Evolutionary conservation across 2,113 vertebrate species (phyloP), one percentile per base, ranked within the genome.

Genomic region (Ancistrus triradiatus): DNA sequence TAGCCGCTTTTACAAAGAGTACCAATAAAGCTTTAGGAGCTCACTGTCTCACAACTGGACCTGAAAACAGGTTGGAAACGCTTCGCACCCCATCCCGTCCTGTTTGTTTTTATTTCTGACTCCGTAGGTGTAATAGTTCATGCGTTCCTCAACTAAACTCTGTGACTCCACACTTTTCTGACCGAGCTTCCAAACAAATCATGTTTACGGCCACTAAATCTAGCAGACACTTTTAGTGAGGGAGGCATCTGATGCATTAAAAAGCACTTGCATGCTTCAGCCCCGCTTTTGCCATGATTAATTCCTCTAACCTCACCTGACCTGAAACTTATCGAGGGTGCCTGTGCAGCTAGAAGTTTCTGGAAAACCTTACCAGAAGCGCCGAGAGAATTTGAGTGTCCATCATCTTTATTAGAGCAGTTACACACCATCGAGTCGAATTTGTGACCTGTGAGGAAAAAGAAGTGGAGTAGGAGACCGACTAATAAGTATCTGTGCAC

Each of bases 141-240:
- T n/a, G n/a, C n/a, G n/a, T n/a, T n/a, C n/a, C n/a, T n/a, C n/a
- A n/a, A n/a, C n/a, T n/a, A n/a, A n/a, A n/a, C n/a, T n/a, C n/a
- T n/a, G 38, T 25, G 22, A 61, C 58, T 67, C 47, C 9, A 21
- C 7, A 24, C 58, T 47, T 55, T 68, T 31, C 38, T 15, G 37
- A 19, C 48, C 66, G 43, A 43, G 7, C 35, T 13, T 4, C 18
- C 5, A 9, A 67, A 66, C 69, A 72, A 72, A 72, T 67, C 69
- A 61, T 51, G 66, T 72, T 67, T 57, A 67, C 63, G 57, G 59
- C 59, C 50, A 57, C 35, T 67, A 67, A 67, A 72, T 72, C 44
- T 47, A 57, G 48, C 25, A 2, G 51, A 72, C 69, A 67, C 21
- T 44, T 72, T 67, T 66, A 67, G 69, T 15, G 38, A 42, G 46